phyloP scores from a whole-genome alignment of 2,888 invertebrate species.

The Caenorhabditis wallacei region DNA sequence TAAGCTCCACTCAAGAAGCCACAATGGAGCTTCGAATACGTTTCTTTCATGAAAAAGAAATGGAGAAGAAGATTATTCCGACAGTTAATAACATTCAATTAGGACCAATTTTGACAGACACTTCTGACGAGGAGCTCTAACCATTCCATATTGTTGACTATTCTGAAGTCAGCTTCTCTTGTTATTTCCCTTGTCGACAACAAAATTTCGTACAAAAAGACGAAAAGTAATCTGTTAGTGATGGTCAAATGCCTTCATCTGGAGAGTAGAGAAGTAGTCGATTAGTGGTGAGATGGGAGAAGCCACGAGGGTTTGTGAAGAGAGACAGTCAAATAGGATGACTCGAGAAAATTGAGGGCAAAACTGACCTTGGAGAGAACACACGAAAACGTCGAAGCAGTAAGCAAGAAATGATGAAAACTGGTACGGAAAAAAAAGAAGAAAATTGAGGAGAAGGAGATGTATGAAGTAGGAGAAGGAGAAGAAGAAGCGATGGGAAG shows the following conservation, averaged over 20 bases:
- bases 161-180: conserved; percentile 8
- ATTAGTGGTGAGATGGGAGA: conserved; percentile 29
- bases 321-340: conserved; percentile 14
- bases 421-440: conserved; percentile 54
- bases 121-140: conserved; percentile 4
- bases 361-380: conserved; percentile 55
- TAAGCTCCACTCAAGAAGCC: conserved; percentile 17
- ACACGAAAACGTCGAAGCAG: conserved; percentile 22
- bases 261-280: conserved; percentile 19
- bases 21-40: conserved; percentile 13
- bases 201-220: conserved; percentile 3
- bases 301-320: conserved; percentile 12
- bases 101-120: conserved; percentile 47
- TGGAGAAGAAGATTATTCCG: conserved; percentile 31
- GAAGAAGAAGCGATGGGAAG: conserved; percentile 16
- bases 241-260: conserved; percentile 8
- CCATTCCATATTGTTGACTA: conserved; percentile 27
- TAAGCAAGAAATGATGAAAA: conserved; percentile 51
- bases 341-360: conserved; percentile 58
- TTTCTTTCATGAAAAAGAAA: neutral
- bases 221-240: neutral
- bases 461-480: conserved; percentile 5
- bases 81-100: conserved; percentile 58
- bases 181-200: conserved; percentile 7
- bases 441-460: conserved; percentile 15